A percentile compares a stretch with the other conserved stretches of the same genome.
Conservation (phyloP, 2,888 invertebrate species). For the Aphrophora alni region DNA sequence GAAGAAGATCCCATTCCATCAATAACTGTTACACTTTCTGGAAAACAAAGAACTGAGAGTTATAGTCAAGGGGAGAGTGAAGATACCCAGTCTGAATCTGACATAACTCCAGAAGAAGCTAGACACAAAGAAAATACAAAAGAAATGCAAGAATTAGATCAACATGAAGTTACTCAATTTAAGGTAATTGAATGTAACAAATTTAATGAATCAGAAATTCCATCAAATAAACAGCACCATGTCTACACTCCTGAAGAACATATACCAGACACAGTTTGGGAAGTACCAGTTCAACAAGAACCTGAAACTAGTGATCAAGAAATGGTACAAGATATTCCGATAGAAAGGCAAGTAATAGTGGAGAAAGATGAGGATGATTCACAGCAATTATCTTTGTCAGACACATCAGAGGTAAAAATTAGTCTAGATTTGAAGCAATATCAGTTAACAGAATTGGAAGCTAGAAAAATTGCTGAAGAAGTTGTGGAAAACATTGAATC, state of each 20-base stretch:
- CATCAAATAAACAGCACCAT: slow-evolving; percentile 27
- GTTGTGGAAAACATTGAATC: slow-evolving; percentile 63
- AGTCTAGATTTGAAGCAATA: not conserved
- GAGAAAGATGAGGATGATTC: slow-evolving; percentile 57
- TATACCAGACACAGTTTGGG: slow-evolving; percentile 62
- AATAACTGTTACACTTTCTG: slow-evolving; percentile 58
- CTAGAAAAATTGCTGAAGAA: slow-evolving; percentile 60
- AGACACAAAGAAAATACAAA: slow-evolving; percentile 56
- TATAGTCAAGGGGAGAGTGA: slow-evolving; percentile 64
- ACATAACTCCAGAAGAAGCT: slow-evolving; percentile 60
- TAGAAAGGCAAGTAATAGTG: slow-evolving; percentile 52
- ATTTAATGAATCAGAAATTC: slow-evolving; percentile 36
- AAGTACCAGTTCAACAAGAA: slow-evolving; percentile 60
- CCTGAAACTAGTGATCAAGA: slow-evolving; percentile 48
- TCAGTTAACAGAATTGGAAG: slow-evolving; percentile 58
- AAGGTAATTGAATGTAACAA: slow-evolving; percentile 33
- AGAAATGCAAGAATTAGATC: slow-evolving; percentile 43
- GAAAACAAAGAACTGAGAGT: slow-evolving; percentile 54
- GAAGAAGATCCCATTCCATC: slow-evolving; percentile 53
- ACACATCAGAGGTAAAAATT: not conserved
- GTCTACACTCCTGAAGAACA: slow-evolving; percentile 60
- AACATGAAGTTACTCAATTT: slow-evolving; percentile 40
- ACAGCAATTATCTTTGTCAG: slow-evolving; percentile 17
- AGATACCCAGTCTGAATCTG: slow-evolving; percentile 65
- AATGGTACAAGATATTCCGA: slow-evolving; percentile 54